Evolutionary conservation across 2,888 invertebrate species (phyloP).

Genomic region (Agonopterix alstromeriana): DNA sequence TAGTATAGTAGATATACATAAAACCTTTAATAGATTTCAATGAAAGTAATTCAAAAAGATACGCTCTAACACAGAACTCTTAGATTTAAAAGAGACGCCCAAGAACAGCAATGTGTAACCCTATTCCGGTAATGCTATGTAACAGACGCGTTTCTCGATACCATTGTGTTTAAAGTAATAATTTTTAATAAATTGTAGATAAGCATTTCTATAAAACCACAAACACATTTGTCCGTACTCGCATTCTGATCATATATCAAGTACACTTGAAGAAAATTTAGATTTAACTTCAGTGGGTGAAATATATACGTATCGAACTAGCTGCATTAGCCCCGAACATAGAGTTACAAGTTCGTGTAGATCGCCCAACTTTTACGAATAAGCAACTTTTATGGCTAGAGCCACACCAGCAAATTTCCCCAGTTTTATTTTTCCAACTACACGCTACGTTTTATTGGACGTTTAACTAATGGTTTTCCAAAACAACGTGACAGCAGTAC

Average conservation of each 20-base stretch:
- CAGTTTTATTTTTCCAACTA: constrained; percentile 39
- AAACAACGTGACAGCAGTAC: constrained; percentile 47
- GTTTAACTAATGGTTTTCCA: constrained; percentile 53
- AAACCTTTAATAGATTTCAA: too few species aligned
- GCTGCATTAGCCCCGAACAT: constrained; percentile 7
- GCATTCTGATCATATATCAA: neutral
- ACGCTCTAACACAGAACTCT: too few species aligned
- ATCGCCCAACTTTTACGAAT: constrained; percentile 35
- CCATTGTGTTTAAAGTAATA: too few species aligned
- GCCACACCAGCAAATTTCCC: constrained; percentile 33
- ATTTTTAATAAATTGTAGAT: too few species aligned
- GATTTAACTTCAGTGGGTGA: constrained; percentile 6
- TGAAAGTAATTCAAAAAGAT: too few species aligned
- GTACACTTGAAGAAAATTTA: constrained; percentile 4
- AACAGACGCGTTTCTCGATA: too few species aligned
- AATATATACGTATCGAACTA: constrained; percentile 8
- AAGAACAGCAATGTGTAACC: too few species aligned
- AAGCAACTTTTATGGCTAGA: constrained; percentile 38
- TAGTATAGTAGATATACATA: too few species aligned
- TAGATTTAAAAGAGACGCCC: too few species aligned
- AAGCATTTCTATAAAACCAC: too few species aligned
- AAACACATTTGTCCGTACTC: neutral
- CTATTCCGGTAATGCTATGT: too few species aligned
- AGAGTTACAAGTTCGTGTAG: constrained; percentile 36
- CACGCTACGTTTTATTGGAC: constrained; percentile 48